These are phyloP conservation scores for Microcebus ravelobensis DNA, from an alignment of 2,113 vertebrate species.

Conservation along the genomic window DNA sequence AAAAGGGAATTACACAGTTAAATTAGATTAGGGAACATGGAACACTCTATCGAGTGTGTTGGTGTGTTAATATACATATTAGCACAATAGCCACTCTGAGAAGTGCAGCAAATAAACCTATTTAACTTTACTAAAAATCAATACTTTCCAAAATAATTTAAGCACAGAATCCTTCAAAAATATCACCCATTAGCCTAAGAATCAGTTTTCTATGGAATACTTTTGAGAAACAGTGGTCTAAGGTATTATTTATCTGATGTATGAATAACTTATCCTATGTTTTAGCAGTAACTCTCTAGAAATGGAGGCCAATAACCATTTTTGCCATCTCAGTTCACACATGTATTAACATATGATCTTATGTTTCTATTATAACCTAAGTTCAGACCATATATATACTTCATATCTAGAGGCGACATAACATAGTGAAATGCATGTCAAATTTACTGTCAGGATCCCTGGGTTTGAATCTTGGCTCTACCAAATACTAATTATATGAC, in stretches of 20 bases:
- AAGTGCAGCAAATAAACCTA: not conserved
- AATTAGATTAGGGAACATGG: not conserved
- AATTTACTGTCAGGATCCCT: not conserved
- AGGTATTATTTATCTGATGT: not conserved
- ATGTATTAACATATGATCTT: not conserved
- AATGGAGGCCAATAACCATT: not conserved
- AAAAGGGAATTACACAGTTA: not conserved
- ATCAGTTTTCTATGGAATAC: not conserved
- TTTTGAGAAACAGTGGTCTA: not conserved
- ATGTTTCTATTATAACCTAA: not conserved
- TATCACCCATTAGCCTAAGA: not conserved
- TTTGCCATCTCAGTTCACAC: not conserved
- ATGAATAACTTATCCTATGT: not conserved
- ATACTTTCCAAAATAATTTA: not conserved
- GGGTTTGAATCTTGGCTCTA: not conserved
- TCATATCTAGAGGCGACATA: not conserved
- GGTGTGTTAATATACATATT: not conserved
- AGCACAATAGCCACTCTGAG: not conserved
- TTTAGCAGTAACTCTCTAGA: not conserved
- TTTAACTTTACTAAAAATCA: conserved; percentile 38
- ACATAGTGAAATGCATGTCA: not conserved
- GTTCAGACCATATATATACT: not conserved
- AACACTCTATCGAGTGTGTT: not conserved
- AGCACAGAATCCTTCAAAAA: not conserved
- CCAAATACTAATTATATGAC: not conserved